Evolutionary conservation across 2,113 vertebrate genomes (phyloP).

Genomic region (Amblyornis subalaris): DNA sequence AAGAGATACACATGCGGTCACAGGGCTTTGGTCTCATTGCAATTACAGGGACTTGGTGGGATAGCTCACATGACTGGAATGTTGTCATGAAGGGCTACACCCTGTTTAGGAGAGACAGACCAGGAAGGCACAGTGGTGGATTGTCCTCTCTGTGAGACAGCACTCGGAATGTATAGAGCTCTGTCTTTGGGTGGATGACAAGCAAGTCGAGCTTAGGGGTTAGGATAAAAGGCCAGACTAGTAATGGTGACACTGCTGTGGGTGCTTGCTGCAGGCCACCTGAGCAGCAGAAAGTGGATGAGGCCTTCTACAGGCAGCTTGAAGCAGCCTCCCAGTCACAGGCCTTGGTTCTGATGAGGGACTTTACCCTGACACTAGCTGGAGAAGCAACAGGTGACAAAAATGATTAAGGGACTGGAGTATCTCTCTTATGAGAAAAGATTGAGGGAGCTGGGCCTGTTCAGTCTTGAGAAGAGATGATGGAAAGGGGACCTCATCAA

Average conservation of each 20-base stretch:
- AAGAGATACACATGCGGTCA: not conserved
- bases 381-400: not conserved
- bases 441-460: not conserved
- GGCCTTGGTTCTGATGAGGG: not conserved
- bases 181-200: not conserved
- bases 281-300: not conserved
- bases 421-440: not conserved
- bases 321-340: not conserved
- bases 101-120: not conserved
- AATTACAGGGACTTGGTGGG: rapidly evolving
- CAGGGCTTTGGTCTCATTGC: not conserved
- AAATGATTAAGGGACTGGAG: not conserved
- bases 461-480: not conserved
- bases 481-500: not conserved
- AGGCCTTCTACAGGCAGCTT: not conserved
- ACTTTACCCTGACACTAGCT: not conserved
- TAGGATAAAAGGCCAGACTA: not conserved
- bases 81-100: not conserved
- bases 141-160: not conserved
- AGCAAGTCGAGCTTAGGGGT: not conserved
- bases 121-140: not conserved
- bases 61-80: not conserved
- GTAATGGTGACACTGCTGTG: not conserved
- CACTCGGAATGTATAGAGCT: not conserved
- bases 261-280: not conserved